These are phyloP conservation scores for Caenorhabditis briggsae DNA, from an alignment of 1,140 invertebrate species.

Conservation along the genomic window DNA sequence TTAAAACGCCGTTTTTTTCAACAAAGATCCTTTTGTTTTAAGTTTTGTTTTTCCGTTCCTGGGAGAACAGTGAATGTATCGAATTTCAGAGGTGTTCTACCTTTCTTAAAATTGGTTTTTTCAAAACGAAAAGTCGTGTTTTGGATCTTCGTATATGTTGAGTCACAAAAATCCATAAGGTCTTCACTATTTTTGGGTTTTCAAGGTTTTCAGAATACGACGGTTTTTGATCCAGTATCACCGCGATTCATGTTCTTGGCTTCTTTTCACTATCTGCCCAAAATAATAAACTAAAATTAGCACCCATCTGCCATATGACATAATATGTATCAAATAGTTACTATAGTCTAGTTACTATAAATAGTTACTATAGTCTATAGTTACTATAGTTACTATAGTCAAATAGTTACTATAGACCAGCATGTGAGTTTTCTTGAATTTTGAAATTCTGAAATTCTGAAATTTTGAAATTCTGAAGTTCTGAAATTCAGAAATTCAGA, in stretches of 20 bases:
- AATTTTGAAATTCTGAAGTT: no score
- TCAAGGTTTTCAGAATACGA: conserved; percentile 1
- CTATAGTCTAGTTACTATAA: neutral
- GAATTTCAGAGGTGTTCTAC: neutral
- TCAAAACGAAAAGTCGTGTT: neutral
- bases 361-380: neutral
- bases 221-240: conserved; percentile 1
- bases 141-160: neutral
- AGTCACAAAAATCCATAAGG: neutral
- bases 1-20: no score
- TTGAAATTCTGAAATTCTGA: no score
- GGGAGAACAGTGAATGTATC: neutral
- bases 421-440: neutral
- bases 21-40: neutral
- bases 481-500: no score
- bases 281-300: neutral
- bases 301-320: neutral
- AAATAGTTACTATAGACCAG: neutral
- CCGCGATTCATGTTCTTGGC: neutral
- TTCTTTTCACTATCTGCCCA: conserved; percentile 15
- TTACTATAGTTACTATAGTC: no score
- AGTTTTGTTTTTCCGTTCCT: neutral
- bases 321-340: neutral
- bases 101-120: neutral
- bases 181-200: conserved; percentile 19